Evolutionary conservation across 2,888 invertebrate species (phyloP).

Genomic region (Thysanoteuthis rhombus): DNA sequence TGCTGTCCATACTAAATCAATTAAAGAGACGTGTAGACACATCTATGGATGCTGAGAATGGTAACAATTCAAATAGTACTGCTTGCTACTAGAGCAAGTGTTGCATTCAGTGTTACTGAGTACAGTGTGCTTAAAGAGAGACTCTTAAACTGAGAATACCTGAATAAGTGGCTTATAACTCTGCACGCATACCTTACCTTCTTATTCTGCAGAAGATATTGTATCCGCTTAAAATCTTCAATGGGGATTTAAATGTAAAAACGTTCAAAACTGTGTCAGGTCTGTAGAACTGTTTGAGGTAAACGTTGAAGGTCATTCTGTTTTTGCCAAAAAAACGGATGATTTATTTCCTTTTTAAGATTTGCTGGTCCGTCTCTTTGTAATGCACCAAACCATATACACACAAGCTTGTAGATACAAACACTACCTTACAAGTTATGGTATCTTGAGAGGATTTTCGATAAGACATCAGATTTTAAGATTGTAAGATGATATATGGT

Average conservation of each 20-base stretch:
- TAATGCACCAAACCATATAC: no score
- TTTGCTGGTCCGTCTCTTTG: not conserved
- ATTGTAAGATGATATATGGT: no score
- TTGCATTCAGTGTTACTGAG: not conserved
- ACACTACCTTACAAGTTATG: no score
- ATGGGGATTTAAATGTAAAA: not conserved
- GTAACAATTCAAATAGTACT: not conserved
- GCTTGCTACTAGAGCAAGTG: not conserved
- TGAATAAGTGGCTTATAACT: not conserved
- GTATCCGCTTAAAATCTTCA: not conserved
- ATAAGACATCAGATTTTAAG: no score
- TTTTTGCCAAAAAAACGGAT: no score
- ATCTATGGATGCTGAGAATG: not conserved
- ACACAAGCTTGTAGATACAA: no score
- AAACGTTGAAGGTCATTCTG: not conserved
- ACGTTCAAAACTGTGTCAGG: not conserved
- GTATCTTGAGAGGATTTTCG: no score
- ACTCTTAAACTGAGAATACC: not conserved
- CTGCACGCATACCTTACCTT: not conserved
- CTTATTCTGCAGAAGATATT: not conserved
- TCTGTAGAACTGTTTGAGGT: not conserved
- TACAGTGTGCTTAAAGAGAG: not conserved
- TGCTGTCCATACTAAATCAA: not conserved
- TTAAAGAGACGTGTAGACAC: not conserved
- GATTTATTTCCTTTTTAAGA: not conserved